Evolutionary conservation across 2,888 invertebrate genomes (phyloP).

Genomic region (Subacronicta megacephala): DNA sequence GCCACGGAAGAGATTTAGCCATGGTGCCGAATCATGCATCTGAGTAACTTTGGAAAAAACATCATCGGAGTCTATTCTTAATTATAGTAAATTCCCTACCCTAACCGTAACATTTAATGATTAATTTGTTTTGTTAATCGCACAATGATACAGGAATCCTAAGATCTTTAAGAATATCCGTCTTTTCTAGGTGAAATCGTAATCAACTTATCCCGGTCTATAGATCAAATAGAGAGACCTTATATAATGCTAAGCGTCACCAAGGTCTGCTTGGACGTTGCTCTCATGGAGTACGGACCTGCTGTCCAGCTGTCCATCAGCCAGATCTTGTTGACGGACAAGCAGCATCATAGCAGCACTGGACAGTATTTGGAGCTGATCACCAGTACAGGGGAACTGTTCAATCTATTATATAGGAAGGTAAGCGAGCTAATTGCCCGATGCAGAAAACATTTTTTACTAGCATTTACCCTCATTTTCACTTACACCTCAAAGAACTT

Average conservation of each 20-base stretch:
- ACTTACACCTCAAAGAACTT: no score
- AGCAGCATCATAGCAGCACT: conserved; percentile 92
- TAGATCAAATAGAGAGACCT: conserved; percentile 91
- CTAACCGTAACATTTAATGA: no score
- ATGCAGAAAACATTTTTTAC: no score
- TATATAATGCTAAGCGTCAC: conserved; percentile 93
- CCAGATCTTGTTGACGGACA: conserved; percentile 90
- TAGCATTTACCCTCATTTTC: no score
- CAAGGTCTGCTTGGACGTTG: conserved; percentile 92
- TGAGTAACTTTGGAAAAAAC: no score
- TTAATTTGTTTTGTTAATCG: no score
- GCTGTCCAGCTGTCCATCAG: conserved; percentile 91
- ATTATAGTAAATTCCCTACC: no score
- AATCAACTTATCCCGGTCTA: conserved; percentile 91
- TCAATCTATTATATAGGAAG: conserved; percentile 94
- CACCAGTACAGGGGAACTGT: conserved; percentile 91
- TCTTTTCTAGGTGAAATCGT: conserved; percentile 87
- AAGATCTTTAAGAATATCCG: no score
- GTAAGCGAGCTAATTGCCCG: conserved; percentile 85
- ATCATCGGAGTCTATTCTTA: no score
- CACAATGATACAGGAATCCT: no score
- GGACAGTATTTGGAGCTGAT: conserved; percentile 94
- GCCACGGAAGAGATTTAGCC: no score
- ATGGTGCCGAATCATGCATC: no score
- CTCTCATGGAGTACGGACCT: conserved; percentile 94